These are phyloP conservation scores for Bradysia coprophila DNA, from an alignment of 1,140 invertebrate genomes.

Conservation along the genomic window DNA sequence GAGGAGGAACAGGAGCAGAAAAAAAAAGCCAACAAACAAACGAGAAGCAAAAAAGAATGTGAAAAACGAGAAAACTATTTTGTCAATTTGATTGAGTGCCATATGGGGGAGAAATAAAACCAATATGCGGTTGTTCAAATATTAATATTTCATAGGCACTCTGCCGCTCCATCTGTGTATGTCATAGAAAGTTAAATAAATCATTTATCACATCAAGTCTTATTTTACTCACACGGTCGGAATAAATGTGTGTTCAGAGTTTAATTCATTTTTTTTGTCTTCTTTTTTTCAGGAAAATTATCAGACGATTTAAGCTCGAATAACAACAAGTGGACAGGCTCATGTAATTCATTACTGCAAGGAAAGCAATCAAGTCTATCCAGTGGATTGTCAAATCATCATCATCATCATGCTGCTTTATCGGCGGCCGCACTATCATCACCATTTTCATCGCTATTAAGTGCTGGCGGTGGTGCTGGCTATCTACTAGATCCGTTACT, in stretches of 20 bases:
- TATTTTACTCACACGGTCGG: not conserved
- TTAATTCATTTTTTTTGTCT: not conserved
- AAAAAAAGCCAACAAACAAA: too few relatives aligned
- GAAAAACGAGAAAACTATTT: not conserved
- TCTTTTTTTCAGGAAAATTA: slow-evolving; percentile 4
- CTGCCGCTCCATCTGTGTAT: not conserved
- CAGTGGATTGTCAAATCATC: slow-evolving; percentile 6
- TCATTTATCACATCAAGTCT: not conserved
- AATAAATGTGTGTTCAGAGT: not conserved
- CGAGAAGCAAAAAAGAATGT: too few relatives aligned
- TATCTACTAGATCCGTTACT: slow-evolving; percentile 5
- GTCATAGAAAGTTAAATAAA: not conserved
- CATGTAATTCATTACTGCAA: slow-evolving; percentile 2
- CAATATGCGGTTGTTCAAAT: not conserved
- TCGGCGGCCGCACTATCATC: slow-evolving; percentile 19
- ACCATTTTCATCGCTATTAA: slow-evolving; percentile 20
- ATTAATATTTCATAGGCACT: too few relatives aligned
- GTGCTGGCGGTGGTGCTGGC: slow-evolving; percentile 15
- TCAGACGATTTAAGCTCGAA: slow-evolving; percentile 2
- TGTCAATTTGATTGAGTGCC: not conserved
- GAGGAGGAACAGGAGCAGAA: too few relatives aligned
- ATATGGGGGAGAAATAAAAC: not conserved
- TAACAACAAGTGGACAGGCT: slow-evolving; percentile 4
- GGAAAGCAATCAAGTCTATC: not conserved
- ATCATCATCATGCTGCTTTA: slow-evolving; percentile 16